Percentiles rank a stretch among this genome's conserved stretches.
These are phyloP conservation scores for Oscheius sp. DNA, from an alignment of 2,888 invertebrate species.

Conservation along the genomic window DNA sequence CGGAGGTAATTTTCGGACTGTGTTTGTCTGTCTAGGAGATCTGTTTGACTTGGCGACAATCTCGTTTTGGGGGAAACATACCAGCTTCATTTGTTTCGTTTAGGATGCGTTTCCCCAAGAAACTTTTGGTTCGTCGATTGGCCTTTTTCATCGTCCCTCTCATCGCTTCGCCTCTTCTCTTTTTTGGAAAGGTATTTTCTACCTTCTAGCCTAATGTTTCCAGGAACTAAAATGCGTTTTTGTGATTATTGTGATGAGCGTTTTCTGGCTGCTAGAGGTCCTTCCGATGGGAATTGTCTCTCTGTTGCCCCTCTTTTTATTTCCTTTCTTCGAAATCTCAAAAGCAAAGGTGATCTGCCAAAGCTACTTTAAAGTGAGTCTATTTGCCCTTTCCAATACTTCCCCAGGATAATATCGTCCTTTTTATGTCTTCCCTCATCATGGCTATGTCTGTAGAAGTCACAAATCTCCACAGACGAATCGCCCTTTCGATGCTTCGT, in stretches of 20 bases:
- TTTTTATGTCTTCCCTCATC: conserved; percentile 45
- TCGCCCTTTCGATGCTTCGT: conserved; percentile 44
- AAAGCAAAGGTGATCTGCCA: conserved; percentile 39
- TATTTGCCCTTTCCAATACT: not conserved
- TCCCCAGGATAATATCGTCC: conserved; percentile 43
- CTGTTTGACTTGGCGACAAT: too few relatives aligned
- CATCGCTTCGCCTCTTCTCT: conserved; percentile 43
- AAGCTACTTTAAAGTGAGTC: conserved; percentile 39
- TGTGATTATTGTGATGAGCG: conserved; percentile 42
- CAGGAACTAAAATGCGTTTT: conserved; percentile 51
- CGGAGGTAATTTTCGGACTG: too few relatives aligned
- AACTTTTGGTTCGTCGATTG: too few relatives aligned
- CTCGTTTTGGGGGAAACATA: too few relatives aligned
- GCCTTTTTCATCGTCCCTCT: too few relatives aligned
- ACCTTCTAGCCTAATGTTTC: too few relatives aligned
- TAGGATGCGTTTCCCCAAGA: too few relatives aligned
- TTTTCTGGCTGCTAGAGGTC: conserved; percentile 51
- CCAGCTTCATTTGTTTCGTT: too few relatives aligned
- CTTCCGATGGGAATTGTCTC: conserved; percentile 55
- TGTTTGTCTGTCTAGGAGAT: too few relatives aligned
- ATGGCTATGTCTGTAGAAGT: conserved; percentile 52
- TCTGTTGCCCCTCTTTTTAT: conserved; percentile 52
- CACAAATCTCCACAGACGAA: conserved; percentile 45
- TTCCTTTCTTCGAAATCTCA: conserved; percentile 49
- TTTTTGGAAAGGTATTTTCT: conserved; percentile 35